phyloP scores from a whole-genome alignment of 2,113 vertebrate species.

The Petrocephalus zakoni region DNA sequence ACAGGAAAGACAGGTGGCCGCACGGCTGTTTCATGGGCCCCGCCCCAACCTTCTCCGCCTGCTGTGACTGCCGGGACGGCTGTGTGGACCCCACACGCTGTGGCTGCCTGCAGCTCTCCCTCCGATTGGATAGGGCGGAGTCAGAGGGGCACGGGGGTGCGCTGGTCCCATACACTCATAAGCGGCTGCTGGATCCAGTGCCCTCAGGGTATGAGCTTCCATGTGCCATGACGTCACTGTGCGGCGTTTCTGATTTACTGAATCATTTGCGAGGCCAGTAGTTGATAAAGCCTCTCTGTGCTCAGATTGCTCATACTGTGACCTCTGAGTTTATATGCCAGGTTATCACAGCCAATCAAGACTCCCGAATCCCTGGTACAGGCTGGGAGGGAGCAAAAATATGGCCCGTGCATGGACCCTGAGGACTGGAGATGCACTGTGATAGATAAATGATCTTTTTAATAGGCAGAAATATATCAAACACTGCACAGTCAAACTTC shows the following conservation, averaged over 20 bases:
- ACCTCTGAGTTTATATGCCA: not conserved
- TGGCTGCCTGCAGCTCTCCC: constrained; percentile 69
- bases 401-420: not conserved
- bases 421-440: not conserved
- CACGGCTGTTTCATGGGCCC: constrained; percentile 74
- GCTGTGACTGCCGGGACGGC: constrained; percentile 80
- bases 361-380: not conserved
- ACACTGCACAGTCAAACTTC: not conserved
- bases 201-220: constrained; percentile 68
- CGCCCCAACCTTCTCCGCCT: constrained; percentile 61
- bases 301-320: not conserved
- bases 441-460: not conserved
- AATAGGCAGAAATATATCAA: not conserved
- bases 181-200: constrained; percentile 65
- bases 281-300: not conserved
- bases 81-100: constrained; percentile 69
- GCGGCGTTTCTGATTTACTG: not conserved
- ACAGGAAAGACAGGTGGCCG: constrained; percentile 79
- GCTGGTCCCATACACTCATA: constrained; percentile 63
- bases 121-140: constrained; percentile 40
- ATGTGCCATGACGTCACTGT: not conserved
- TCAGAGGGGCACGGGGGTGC: constrained; percentile 26
- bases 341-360: not conserved
- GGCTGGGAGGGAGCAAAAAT: not conserved
- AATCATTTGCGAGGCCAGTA: not conserved